Base-by-base conservation (phyloP, 92 coral and sea anemone genomes). In the Palythoa caribaeorum region DNA sequence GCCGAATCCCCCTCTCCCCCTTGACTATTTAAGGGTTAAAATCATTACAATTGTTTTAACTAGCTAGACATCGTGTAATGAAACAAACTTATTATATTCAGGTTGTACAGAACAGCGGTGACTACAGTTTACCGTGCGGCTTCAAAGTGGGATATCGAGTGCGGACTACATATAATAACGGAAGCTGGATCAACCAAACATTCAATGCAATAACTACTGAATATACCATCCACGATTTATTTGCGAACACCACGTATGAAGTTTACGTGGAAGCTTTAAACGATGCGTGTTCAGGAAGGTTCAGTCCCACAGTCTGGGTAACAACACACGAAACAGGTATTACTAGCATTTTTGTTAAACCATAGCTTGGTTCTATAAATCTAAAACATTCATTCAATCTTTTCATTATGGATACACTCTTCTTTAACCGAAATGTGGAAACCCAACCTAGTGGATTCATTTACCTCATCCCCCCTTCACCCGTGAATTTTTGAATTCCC, bases 61-160 rank as follows among this genome's bases (percentile, higher is more conserved):
- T 28, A 28, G 28, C 28, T 28, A 28, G 63, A 57, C 15, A 12
- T 7, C 15, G 0, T 12, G 11, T 0, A 14, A 60, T 16, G 5
- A 60, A 60, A 60, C 68, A 17, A 60, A 69, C 3, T 38, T 28
- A 2, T 14, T 75, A 15, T 75, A 47, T 79, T 28, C 84, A 79
- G 84, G 38, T 79, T 37, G 21, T 15, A 38, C 1, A 38, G 16
- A 15, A 79, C 84, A 16, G 14, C 8, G 13, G 15, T 2, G 84
- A 79, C 72, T 39, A 79, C 71, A 79, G 84, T 40, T 44, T 60
- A 6, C 84, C 84, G 10, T 79, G 84, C 53, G 57, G 73, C 7
- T 79, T 79, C 36, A 60, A 3, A 1, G 72, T 79, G 10, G 17
- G 20, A 20, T 65, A 79, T n/a, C 72, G 84, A 38, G 84, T 69